phyloP scores from a whole-genome alignment of 1,140 invertebrate species.

The Adelges cooleyi region DNA sequence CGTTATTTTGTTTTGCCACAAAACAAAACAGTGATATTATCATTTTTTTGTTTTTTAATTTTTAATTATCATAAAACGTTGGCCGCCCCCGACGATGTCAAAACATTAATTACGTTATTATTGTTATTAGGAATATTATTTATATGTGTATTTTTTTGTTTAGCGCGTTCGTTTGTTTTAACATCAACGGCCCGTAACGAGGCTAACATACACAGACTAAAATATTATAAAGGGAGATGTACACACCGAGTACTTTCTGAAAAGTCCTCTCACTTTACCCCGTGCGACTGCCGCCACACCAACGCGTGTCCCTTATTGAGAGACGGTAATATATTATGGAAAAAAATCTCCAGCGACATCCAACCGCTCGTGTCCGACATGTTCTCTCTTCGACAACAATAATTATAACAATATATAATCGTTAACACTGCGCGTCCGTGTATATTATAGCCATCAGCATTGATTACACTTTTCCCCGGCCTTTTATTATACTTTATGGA shows the following conservation, averaged over 20 bases:
- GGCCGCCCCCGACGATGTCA: not conserved
- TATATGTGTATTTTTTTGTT: not conserved
- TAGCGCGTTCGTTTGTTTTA: conserved; percentile 14
- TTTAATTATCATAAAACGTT: conserved; percentile 26
- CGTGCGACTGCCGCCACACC: not conserved
- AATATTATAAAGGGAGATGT: not conserved
- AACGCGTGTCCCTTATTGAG: not conserved
- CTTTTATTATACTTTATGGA: conserved; percentile 20
- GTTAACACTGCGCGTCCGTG: conserved; percentile 10
- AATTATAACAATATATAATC: conserved; percentile 10
- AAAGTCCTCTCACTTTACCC: not conserved
- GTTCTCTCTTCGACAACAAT: conserved; percentile 13
- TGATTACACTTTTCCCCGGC: conserved; percentile 22
- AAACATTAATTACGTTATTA: conserved; percentile 25
- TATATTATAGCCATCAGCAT: conserved; percentile 12
- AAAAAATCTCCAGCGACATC: not conserved
- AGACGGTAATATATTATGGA: not conserved
- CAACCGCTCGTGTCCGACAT: conserved; percentile 8
- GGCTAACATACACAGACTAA: not conserved
- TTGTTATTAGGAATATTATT: not conserved
- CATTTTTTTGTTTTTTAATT: no score
- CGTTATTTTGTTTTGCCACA: not conserved
- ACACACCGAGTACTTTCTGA: not conserved
- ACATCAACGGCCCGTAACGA: conserved; percentile 25
- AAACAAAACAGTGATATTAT: not conserved